These are phyloP conservation scores for Pachymerium ferrugineum DNA, from an alignment of 2,888 invertebrate species.

Conservation along the genomic window DNA sequence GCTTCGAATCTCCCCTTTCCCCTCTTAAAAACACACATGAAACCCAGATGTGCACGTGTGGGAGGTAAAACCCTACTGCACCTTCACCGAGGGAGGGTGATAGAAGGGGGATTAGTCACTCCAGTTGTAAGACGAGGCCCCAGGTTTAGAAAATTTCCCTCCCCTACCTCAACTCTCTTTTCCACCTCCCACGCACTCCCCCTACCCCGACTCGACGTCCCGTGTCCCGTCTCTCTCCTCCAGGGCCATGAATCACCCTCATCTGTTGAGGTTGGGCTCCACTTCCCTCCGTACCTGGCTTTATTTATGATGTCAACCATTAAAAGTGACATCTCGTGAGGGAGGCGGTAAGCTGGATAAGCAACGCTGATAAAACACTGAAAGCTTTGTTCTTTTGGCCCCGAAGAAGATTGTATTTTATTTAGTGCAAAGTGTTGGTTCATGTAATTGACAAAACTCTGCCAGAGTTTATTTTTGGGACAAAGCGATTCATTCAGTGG, in stretches of 20 bases:
- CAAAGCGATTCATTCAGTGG: neutral
- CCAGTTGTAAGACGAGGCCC: slow-evolving; percentile 19
- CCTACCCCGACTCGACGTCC: neutral
- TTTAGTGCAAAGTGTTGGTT: slow-evolving; percentile 7
- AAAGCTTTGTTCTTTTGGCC: slow-evolving; percentile 1
- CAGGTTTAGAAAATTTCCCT: slow-evolving; percentile 14
- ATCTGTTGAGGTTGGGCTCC: slow-evolving; percentile 22
- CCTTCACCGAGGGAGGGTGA: slow-evolving; percentile 3
- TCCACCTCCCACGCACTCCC: slow-evolving; percentile 14
- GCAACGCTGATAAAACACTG: slow-evolving; percentile 25
- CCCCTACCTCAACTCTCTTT: neutral
- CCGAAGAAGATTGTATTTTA: slow-evolving; percentile 16
- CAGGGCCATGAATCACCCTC: slow-evolving; percentile 24
- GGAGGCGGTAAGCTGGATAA: slow-evolving; percentile 25
- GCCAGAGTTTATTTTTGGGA: neutral
- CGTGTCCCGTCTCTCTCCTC: slow-evolving; percentile 25
- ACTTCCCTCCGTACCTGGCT: slow-evolving; percentile 21
- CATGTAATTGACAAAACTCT: no score
- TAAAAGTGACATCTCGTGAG: slow-evolving; percentile 27
- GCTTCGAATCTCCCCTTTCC: neutral
- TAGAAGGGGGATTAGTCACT: slow-evolving; percentile 7
- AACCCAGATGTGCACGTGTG: slow-evolving; percentile 27
- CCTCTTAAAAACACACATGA: slow-evolving; percentile 22
- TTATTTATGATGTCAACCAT: slow-evolving; percentile 27
- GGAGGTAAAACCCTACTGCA: slow-evolving; percentile 7